Evolutionary conservation across 1,140 invertebrate genomes (phyloP), one percentile per base, ranked within the genome.

Genomic region (Drosophila subpulchrella): DNA sequence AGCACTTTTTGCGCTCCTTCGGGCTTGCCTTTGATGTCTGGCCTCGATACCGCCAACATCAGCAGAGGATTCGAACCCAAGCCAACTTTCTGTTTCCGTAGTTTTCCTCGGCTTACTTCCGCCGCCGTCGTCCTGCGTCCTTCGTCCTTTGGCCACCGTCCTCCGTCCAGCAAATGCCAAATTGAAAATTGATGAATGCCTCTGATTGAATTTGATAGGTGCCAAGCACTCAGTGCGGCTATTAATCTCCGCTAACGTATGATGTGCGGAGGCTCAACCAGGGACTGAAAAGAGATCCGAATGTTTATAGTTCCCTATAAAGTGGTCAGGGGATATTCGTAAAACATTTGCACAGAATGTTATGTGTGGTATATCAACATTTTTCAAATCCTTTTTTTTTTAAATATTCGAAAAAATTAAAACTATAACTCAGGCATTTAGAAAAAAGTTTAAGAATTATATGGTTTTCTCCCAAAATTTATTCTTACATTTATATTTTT

Each of bases 111-210:
- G 30, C 47, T 17, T 15, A 6, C 51, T n/a, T 13, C 44, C 10
- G 38, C 50, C 11, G 6, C 51, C 10, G 13, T 41, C n/a, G 10
- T 47, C 6, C 27, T 8, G 2, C 10, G 34, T 32, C 61, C 44
- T 61, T n/a, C 42, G 50, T 53, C 20, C 20, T 20, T 20, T 20
- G 20, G 20, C 20, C 20, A 20, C 20, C 20, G 20, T 20, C 58
- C 53, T 53, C 30, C 42, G 41, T 46, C 67, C 55, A 36, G 47
- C 36, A 63, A 89, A 79, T 88, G 85, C 84, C 80, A 89, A 90
- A 89, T 89, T 89, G 85, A 89, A 89, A 90, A 90, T 89, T 89
- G 85, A 89, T 89, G 85, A 89, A 89, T 89, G 85, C 82, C 81
- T 79, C 88, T 89, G 84, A 89, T 89, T 89, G 84, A 89, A 89